A percentile compares a stretch with the other conserved stretches of the same genome.
These are phyloP conservation scores for Cyprinodon brontotheroides DNA, from an alignment of 2,113 vertebrate species.

Conservation along the genomic window DNA sequence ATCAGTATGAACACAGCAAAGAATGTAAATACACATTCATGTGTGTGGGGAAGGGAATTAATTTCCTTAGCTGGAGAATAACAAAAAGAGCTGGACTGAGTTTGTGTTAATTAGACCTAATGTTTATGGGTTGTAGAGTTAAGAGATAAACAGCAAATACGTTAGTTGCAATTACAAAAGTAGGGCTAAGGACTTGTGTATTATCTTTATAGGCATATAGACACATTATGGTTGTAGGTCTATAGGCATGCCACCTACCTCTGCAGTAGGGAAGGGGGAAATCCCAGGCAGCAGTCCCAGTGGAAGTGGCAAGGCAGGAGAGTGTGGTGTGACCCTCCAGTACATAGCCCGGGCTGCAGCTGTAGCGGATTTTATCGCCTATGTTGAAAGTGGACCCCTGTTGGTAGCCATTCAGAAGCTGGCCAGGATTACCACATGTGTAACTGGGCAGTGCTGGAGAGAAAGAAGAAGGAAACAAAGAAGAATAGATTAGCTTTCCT, in stretches of 20 bases:
- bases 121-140: neutral
- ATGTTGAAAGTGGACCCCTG: conserved; percentile 94
- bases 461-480: neutral
- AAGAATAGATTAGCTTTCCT: neutral
- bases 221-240: neutral
- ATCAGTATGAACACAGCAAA: conserved; percentile 48
- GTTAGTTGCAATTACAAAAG: neutral
- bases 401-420: conserved; percentile 90
- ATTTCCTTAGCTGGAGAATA: neutral
- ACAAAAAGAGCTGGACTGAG: neutral
- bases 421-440: conserved; percentile 94
- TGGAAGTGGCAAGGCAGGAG: conserved; percentile 87
- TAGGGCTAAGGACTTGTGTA: neutral
- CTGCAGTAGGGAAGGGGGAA: conserved; percentile 96
- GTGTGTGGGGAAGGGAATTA: neutral
- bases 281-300: conserved; percentile 92
- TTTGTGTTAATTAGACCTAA: neutral
- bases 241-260: conserved; percentile 77
- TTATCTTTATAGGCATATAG: neutral
- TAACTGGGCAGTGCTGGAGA: conserved; percentile 92
- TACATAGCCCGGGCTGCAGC: conserved; percentile 92
- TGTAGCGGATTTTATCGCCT: conserved; percentile 96
- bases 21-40: conserved; percentile 14
- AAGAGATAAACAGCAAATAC: neutral
- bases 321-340: conserved; percentile 94